phyloP scores from a whole-genome alignment of 2,113 vertebrate species.

The Cynocephalus volans region DNA sequence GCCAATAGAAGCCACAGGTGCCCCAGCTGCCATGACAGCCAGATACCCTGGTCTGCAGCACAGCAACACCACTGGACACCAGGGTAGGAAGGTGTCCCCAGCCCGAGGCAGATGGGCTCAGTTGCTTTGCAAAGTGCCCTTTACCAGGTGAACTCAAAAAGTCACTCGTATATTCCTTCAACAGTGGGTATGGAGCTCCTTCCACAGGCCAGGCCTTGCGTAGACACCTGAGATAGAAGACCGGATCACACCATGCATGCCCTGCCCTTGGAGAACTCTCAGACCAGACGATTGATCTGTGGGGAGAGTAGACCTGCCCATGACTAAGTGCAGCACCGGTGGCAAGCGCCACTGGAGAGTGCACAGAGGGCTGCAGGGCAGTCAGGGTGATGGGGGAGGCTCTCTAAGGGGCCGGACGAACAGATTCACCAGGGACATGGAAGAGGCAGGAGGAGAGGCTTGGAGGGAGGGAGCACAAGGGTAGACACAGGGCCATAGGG shows the following conservation, averaged over 20 bases:
- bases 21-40: not conserved
- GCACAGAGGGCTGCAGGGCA: no score
- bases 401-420: not conserved
- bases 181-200: not conserved
- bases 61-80: not conserved
- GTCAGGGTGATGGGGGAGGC: not conserved
- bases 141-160: not conserved
- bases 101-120: not conserved
- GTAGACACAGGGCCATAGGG: accelerated
- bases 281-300: no score
- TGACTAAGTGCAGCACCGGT: not conserved
- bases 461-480: no score
- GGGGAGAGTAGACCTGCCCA: not conserved
- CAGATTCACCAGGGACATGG: not conserved
- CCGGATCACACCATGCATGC: not conserved
- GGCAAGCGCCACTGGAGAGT: not conserved
- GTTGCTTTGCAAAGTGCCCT: not conserved
- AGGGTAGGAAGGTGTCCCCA: accelerated
- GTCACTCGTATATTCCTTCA: not conserved
- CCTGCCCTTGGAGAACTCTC: not conserved
- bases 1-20: not conserved
- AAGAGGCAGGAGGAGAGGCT: no score
- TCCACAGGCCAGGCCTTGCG: not conserved
- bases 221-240: not conserved
- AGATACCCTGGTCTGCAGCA: not conserved